Percentiles rank a stretch among this genome's conserved stretches.
These are phyloP conservation scores for Bungarus multicinctus DNA, from an alignment of 2,113 vertebrate genomes.

Conservation along the genomic window DNA sequence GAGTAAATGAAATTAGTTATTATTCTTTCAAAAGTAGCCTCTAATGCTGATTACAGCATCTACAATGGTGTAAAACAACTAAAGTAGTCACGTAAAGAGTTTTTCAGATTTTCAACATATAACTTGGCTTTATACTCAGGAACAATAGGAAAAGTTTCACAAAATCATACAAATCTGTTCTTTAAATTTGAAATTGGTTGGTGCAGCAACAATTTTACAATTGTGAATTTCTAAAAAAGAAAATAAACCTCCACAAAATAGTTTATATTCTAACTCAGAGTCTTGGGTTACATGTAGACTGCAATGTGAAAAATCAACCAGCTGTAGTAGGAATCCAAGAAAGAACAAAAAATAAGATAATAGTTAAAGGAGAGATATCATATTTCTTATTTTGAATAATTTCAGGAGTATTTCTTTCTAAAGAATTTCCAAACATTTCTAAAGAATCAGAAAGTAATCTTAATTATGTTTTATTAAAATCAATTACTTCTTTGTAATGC, in stretches of 20 bases:
- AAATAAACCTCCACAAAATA: background rate
- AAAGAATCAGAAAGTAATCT: background rate
- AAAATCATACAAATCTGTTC: constrained; percentile 68
- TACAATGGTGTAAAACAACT: constrained; percentile 40
- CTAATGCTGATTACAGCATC: constrained; percentile 28
- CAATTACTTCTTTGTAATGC: background rate
- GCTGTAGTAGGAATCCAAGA: background rate
- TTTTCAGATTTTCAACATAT: constrained; percentile 46
- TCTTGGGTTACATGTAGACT: background rate
- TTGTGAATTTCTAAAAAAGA: constrained; percentile 6
- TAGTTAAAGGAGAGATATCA: background rate
- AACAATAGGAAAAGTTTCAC: constrained; percentile 66
- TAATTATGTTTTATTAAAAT: background rate
- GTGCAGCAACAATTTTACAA: constrained; percentile 45
- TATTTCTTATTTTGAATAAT: background rate
- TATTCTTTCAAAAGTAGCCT: constrained; percentile 27
- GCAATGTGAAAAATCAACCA: background rate
- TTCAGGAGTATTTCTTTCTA: background rate
- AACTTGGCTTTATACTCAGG: constrained; percentile 58
- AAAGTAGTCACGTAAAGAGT: constrained; percentile 29
- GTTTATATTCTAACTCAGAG: background rate
- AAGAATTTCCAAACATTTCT: background rate
- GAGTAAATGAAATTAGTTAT: constrained; percentile 23
- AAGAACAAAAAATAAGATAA: background rate
- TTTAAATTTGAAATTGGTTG: constrained; percentile 61